Percentiles rank a stretch among this genome's conserved stretches.
Conservation (phyloP, 2,113 vertebrate species). For the Dasyprocta punctata region DNA sequence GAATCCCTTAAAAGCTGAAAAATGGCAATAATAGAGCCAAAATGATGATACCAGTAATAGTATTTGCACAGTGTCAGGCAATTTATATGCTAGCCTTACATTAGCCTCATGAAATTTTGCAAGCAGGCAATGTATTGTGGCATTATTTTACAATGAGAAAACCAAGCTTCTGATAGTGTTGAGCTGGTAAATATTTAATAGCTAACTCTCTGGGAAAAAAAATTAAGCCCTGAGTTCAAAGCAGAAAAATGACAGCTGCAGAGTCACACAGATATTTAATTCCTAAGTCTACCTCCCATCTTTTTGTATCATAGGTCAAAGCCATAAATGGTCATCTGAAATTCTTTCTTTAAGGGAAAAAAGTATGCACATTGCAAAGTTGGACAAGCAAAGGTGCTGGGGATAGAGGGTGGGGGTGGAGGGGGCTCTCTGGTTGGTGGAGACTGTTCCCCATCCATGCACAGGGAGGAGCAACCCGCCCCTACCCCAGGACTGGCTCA, state of each 20-base stretch:
- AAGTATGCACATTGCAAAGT: background rate
- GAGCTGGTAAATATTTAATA: background rate
- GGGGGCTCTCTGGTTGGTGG: background rate
- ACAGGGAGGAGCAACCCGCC: accelerated
- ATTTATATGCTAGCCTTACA: background rate
- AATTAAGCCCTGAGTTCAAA: background rate
- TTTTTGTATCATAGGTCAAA: background rate
- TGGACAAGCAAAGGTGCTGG: background rate
- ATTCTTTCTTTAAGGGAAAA: background rate
- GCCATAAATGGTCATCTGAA: background rate
- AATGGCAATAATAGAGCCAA: background rate
- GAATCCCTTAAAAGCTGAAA: background rate
- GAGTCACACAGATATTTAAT: background rate
- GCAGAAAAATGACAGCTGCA: background rate
- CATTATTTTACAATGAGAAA: background rate
- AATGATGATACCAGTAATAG: background rate
- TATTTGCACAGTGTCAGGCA: background rate
- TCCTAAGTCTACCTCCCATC: background rate
- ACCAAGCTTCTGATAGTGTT: background rate
- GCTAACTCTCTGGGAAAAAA: background rate
- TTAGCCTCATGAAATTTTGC: background rate
- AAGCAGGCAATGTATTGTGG: background rate
- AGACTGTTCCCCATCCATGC: background rate
- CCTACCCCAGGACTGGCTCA: background rate
- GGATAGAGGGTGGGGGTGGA: background rate